Evolutionary conservation across 2,797 vertebrate genomes (phyloP).

Genomic region (Xenops minutus): DNA sequence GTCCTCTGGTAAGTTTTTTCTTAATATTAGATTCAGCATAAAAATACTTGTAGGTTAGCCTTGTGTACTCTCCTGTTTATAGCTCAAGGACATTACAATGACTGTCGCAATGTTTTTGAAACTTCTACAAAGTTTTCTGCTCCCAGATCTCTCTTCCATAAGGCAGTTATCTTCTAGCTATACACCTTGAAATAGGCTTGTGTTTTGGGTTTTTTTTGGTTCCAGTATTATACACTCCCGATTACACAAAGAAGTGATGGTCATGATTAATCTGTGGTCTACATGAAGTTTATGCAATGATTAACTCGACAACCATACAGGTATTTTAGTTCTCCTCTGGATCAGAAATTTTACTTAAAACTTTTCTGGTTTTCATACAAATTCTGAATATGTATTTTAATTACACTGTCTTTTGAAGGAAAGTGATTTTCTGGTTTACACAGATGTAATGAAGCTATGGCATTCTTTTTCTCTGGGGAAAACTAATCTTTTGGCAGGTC

Average conservation of each 20-base stretch:
- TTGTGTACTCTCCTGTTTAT: neutral
- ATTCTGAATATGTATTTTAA: neutral
- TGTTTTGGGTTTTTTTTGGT: neutral
- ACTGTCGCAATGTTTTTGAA: neutral
- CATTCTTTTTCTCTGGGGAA: neutral
- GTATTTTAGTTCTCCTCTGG: neutral
- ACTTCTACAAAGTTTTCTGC: neutral
- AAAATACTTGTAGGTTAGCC: neutral
- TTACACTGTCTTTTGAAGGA: neutral
- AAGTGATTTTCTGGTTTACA: constrained; percentile 11
- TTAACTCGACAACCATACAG: neutral
- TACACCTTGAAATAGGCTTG: neutral
- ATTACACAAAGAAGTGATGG: neutral
- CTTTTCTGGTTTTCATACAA: neutral
- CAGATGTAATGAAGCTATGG: neutral
- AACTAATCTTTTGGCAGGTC: constrained; percentile 7
- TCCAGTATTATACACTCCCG: neutral
- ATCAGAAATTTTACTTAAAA: neutral
- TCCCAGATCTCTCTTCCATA: neutral
- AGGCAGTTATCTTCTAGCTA: neutral
- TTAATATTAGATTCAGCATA: neutral
- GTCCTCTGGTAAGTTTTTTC: neutral
- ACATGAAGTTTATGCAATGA: neutral
- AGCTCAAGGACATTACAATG: neutral
- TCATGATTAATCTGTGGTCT: neutral